Evolutionary conservation across 92 coral and sea anemone genomes (phyloP), one percentile per base, ranked within the genome.

Genomic region (Isaurus tuberculatus): DNA sequence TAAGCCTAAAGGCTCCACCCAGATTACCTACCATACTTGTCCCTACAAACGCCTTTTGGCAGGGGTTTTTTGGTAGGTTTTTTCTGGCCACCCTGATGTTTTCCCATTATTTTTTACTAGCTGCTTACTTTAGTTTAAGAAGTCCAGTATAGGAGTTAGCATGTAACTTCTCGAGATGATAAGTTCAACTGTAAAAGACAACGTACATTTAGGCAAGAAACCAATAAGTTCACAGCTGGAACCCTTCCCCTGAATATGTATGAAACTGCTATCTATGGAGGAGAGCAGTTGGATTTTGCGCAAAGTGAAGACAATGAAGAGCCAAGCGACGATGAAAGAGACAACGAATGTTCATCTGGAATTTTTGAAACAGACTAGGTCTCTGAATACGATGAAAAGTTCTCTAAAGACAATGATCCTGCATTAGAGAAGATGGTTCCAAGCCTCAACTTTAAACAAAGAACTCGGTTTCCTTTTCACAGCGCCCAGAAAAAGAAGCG

Each of bases 401-500:
- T 58, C n/a, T n/a, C n/a, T n/a, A n/a, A n/a, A n/a, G n/a, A n/a
- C n/a, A n/a, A n/a, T n/a, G n/a, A n/a, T n/a, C 27, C 57, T 63
- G 26, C 34, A 36, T 72, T 51, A 72, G 15, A 17, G 80, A 73
- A 73, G 63, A 73, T 73, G 80, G 63, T 43, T 57, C 80, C 63
- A 58, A 73, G 8, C 80, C 80, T 73, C 49, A 73, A 73, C 61
- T 43, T n/a, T n/a, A n/a, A n/a, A n/a, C n/a, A n/a, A n/a, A n/a
- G n/a, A n/a, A n/a, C n/a, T 73, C 80, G 51, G 80, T 44, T 73
- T 73, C 63, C 63, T 73, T 44, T 73, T 73, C 80, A 42, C 80
- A 73, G 63, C 28, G 33, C 20, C 80, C 29, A 73, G 30, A 73
- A 73, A 55, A 44, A 73, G 80, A 73, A 46, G 80, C 63, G n/a